Base-by-base conservation (phyloP, 2,797 vertebrate genomes). In the Geotrypetes seraphini region DNA sequence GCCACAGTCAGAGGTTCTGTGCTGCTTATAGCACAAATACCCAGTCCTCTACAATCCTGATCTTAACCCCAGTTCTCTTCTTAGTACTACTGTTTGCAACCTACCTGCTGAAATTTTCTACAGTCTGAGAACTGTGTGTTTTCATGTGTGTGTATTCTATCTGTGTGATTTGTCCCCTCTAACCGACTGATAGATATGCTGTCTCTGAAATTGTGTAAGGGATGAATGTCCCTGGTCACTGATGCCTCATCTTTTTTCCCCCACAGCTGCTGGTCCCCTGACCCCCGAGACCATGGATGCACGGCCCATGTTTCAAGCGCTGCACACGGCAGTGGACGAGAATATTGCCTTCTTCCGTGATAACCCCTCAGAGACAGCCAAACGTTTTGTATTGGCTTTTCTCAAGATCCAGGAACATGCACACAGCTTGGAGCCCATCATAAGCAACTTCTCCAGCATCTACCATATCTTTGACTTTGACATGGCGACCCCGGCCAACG, bases 381-480 rank as follows among this genome's bases (percentile, higher is more conserved):
- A 60, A 10, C 79, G 84, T 4, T 71, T 96, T 25, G 79, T 83
- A 2, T 56, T 60, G 0, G 49, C 81, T 22, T 85, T 91, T 72
- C 52, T 56, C 1, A 71, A 83, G 11, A 81, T 94, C 31, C 73
- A 86, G 62, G 84, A 89, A 18, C 88, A 94, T 2, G 83, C 80
- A 2, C 69, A 36, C 23, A 71, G 72, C 22, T 73, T 94, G 33
- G 88, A 92, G 56, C 87, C 92, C 0, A 55, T 84, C 3, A 50
- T 94, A 25, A 50, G 60, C 4, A 79, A 69, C 34, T 78, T 94
- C 2, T 57, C 84, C 22, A 50, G 81, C 1, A 60, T 90, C 43
- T 90, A 86, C 11, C 89, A 92, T 46, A 76, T 86, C 65, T 94
- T 91, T 34, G 92, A 96, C 78, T 84, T 92, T 50, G 91, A 94